Evolutionary conservation across 2,888 invertebrate species (phyloP).

Genomic region (Synergus laeviventris): DNA sequence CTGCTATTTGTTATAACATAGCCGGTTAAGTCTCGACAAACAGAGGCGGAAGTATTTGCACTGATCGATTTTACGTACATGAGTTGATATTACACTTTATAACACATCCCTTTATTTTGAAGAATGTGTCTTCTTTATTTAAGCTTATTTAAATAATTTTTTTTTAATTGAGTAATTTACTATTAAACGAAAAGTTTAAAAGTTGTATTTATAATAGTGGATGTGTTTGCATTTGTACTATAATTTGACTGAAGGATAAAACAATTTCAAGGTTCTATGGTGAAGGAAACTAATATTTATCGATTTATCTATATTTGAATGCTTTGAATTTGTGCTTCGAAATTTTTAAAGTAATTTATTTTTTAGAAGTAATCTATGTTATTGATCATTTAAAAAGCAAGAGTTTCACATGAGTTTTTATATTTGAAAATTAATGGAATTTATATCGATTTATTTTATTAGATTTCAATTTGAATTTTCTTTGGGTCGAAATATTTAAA

Average conservation of each 20-base stretch:
- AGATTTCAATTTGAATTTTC: background rate
- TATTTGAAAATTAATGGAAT: background rate
- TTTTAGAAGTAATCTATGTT: background rate
- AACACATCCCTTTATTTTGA: background rate
- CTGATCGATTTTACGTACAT: conserved; percentile 23
- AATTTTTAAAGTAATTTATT: background rate
- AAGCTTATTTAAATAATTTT: background rate
- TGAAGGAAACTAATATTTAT: conserved; percentile 9
- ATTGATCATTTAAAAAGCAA: background rate
- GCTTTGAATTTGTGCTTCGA: background rate
- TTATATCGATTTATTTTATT: background rate
- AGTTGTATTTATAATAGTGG: background rate
- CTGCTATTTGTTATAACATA: background rate
- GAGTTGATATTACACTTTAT: conserved; percentile 12
- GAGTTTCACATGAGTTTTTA: background rate
- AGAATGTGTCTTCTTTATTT: background rate
- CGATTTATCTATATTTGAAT: background rate
- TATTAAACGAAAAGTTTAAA: background rate
- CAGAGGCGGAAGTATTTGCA: background rate
- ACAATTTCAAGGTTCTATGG: background rate
- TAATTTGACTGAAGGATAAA: conserved; percentile 12
- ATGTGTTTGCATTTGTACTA: background rate
- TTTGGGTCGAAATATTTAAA: background rate
- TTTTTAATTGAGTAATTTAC: background rate
- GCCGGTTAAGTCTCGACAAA: background rate